Percentiles rank a stretch among this genome's conserved stretches.
Conservation (phyloP, 2,888 invertebrate genomes). For the Drosophila peninsularis region DNA sequence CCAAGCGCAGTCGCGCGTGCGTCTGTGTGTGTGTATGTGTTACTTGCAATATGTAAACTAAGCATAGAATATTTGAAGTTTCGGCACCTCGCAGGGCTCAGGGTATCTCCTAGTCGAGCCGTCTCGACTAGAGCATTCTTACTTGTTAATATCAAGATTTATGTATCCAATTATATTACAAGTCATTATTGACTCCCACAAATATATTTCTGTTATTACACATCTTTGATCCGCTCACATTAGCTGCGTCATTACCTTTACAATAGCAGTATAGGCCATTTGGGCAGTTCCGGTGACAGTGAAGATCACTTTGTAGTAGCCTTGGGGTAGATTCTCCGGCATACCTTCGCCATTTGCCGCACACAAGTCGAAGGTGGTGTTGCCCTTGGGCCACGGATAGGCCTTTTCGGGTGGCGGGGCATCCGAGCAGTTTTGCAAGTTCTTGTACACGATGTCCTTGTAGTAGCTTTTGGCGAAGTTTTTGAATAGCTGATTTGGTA, state of each 20-base stretch:
- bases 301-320: constrained; percentile 5
- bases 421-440: neutral
- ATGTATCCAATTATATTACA: neutral
- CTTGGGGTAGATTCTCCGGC: neutral
- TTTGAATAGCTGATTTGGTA: neutral
- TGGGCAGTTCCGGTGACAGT: accelerated
- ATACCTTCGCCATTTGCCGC: neutral
- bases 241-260: neutral
- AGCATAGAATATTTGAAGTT: no score
- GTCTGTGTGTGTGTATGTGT: no score
- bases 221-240: neutral
- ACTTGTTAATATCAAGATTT: no score
- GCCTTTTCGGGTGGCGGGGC: neutral
- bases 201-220: neutral
- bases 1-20: no score
- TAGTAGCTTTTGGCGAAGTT: neutral
- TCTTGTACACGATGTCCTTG: neutral
- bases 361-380: neutral
- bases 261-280: neutral
- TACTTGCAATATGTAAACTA: no score
- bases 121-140: no score
- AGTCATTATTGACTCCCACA: no score
- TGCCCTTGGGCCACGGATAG: neutral
- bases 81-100: no score
- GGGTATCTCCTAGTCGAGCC: no score